Conservation (phyloP, 2,888 invertebrate genomes). For the Pristionchus japonicus region DNA sequence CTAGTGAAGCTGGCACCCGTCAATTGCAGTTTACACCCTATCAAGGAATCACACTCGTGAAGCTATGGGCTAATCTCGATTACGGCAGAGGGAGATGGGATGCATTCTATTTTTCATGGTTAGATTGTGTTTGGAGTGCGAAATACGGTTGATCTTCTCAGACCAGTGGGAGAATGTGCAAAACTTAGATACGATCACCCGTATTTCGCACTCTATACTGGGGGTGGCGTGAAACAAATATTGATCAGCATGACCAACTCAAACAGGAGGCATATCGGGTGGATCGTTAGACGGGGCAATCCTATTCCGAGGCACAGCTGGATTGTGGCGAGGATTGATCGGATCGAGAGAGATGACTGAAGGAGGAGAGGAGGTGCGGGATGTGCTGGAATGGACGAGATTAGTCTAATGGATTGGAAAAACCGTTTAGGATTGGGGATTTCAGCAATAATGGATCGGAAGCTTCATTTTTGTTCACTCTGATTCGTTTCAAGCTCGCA, state of each 20-base stretch:
- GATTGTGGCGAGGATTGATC: conserved; percentile 22
- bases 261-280: background rate
- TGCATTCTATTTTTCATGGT: no score
- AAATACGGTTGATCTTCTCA: no score
- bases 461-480: no score
- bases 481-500: no score
- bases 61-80: background rate
- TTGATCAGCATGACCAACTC: background rate
- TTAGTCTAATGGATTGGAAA: no score
- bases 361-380: conserved; percentile 34
- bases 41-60: background rate
- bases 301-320: background rate
- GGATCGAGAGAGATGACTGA: conserved; percentile 40
- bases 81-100: background rate
- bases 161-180: background rate
- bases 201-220: background rate
- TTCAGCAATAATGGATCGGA: no score
- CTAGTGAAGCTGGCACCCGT: conserved; percentile 19
- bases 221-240: background rate
- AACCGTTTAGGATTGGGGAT: no score
- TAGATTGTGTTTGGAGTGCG: no score
- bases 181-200: no score
- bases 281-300: background rate
- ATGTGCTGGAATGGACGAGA: background rate
- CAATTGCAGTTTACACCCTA: background rate